A percentile compares a stretch with the other conserved stretches of the same genome.
These are phyloP conservation scores for Cryptotermes secundus DNA, from an alignment of 1,140 invertebrate species.

Conservation along the genomic window DNA sequence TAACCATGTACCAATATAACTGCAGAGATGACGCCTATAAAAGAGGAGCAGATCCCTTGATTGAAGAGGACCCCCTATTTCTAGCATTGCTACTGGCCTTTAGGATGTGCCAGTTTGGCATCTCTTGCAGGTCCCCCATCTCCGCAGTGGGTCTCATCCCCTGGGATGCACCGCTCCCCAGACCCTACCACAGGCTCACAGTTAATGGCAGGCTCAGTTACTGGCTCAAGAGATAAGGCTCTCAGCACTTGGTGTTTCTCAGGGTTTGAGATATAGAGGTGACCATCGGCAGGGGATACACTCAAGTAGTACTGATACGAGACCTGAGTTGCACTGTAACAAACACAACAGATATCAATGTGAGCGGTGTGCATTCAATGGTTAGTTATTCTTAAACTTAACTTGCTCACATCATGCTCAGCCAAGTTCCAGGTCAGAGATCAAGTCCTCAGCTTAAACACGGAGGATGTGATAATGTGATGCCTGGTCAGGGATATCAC, in stretches of 20 bases:
- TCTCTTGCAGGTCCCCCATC: constrained; percentile 87
- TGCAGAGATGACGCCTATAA: no score
- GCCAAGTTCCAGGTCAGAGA: no score
- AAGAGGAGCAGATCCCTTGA: no score
- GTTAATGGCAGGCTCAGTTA: constrained; percentile 80
- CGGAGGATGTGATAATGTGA: no score
- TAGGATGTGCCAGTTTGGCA: constrained; percentile 92
- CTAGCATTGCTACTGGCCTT: constrained; percentile 76
- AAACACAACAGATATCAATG: background rate
- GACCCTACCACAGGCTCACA: constrained; percentile 90
- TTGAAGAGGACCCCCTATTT: no score
- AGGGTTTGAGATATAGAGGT: constrained; percentile 94
- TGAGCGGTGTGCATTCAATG: no score
- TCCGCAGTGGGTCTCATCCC: constrained; percentile 86
- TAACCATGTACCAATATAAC: no score
- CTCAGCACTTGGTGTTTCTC: constrained; percentile 85
- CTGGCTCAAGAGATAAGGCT: constrained; percentile 70
- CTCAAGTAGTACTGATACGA: constrained; percentile 94
- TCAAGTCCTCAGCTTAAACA: no score
- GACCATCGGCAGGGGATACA: constrained; percentile 91
- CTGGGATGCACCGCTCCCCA: constrained; percentile 93
- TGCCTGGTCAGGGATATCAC: no score
- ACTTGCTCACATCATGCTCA: no score
- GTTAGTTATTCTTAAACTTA: no score
- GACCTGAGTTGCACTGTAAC: constrained; percentile 82